These are phyloP conservation scores for Beris chalybata DNA, from an alignment of 2,888 invertebrate genomes.

Conservation along the genomic window DNA sequence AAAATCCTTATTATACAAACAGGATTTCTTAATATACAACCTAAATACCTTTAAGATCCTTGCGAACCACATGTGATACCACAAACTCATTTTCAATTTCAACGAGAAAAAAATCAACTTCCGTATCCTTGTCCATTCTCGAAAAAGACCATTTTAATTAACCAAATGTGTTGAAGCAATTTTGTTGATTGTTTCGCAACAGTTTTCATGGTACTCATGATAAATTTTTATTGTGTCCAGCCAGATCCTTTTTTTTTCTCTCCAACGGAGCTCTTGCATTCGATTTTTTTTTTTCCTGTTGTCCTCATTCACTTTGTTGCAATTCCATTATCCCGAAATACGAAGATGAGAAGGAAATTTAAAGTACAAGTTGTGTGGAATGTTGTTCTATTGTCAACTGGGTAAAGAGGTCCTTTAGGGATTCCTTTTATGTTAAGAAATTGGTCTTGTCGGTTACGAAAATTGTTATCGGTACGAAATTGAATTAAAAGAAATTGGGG, in stretches of 20 bases:
- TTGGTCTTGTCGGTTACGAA: background rate
- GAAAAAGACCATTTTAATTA: slow-evolving; percentile 49
- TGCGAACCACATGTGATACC: background rate
- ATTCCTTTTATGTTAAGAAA: slow-evolving; percentile 20
- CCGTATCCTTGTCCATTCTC: slow-evolving; percentile 1
- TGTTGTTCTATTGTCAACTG: background rate
- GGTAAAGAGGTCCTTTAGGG: slow-evolving; percentile 6
- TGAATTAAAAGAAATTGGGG: slow-evolving; percentile 4
- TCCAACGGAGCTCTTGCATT: slow-evolving; percentile 19
- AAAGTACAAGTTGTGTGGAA: slow-evolving; percentile 9
- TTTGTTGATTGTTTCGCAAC: slow-evolving; percentile 47
- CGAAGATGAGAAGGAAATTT: slow-evolving; percentile 3
- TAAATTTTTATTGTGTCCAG: slow-evolving; percentile 21
- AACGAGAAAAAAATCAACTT: slow-evolving; percentile 3
- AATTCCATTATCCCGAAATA: slow-evolving; percentile 29
- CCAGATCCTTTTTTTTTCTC: background rate
- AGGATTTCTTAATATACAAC: too few relatives aligned
- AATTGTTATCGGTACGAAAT: slow-evolving; percentile 7
- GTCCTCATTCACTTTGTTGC: slow-evolving; percentile 20
- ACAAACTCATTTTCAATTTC: background rate
- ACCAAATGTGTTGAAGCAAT: slow-evolving; percentile 52
- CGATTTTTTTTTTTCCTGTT: background rate
- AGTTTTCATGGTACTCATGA: slow-evolving; percentile 13
- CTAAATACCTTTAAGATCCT: too few relatives aligned
- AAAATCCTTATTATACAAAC: too few relatives aligned